These are phyloP conservation scores for Epizoanthus scotinus DNA, from an alignment of 92 coral and sea anemone genomes.

Conservation along the genomic window DNA sequence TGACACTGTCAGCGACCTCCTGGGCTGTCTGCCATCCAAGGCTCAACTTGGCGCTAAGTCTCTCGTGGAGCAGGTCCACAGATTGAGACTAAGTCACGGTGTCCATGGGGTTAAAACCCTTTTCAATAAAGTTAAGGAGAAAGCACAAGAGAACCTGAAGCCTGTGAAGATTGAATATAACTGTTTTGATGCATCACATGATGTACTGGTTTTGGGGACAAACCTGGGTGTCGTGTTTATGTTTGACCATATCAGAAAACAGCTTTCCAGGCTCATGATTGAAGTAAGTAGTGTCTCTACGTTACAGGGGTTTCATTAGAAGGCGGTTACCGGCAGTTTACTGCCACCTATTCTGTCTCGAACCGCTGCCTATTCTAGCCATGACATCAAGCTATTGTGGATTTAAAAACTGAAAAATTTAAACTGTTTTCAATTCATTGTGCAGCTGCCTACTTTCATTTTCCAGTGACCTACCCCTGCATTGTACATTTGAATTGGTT, in stretches of 20 bases:
- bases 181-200: conserved; percentile 82
- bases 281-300: conserved; percentile 63
- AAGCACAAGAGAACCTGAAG: conserved; percentile 70
- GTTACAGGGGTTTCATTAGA: no score
- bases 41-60: conserved; percentile 77
- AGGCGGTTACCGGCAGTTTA: no score
- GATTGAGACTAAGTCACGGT: conserved; percentile 11
- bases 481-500: background rate
- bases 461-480: no score
- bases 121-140: conserved; percentile 62
- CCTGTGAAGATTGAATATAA: conserved; percentile 68
- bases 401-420: no score
- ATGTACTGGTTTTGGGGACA: conserved; percentile 82
- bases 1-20: conserved; percentile 62
- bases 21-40: conserved; percentile 55
- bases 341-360: no score
- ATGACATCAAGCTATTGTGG: no score
- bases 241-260: conserved; percentile 71
- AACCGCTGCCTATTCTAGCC: no score
- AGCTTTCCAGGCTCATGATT: conserved; percentile 68
- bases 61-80: conserved; percentile 45
- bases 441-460: no score
- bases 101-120: conserved; percentile 68
- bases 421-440: no score
- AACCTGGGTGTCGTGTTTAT: conserved; percentile 81